Conservation (phyloP, 53 echinoderm and acorn worm species). For the Luidia sarsii region DNA sequence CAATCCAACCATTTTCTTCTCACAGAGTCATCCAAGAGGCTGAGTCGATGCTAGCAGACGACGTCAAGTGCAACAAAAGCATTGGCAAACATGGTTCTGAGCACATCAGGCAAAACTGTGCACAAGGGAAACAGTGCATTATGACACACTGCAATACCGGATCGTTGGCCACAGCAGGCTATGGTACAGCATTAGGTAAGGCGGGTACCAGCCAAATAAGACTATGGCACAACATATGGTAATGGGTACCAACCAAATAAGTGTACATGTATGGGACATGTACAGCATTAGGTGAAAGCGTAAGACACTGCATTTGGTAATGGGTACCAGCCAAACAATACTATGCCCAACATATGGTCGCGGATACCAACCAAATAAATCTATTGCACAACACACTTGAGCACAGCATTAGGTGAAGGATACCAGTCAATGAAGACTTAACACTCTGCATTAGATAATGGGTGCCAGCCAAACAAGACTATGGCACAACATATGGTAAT, state of each 20-base stretch:
- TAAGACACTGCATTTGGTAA: conserved; percentile 97
- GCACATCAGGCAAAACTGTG: conserved; percentile 62
- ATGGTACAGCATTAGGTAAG: conserved; percentile 94
- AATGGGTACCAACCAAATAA: conserved; percentile 64
- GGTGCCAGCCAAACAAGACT: conserved; percentile 42
- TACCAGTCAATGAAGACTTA: conserved; percentile 48
- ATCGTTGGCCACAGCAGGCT: conserved; percentile 90
- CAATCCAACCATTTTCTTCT: neutral
- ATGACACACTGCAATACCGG: conserved; percentile 98
- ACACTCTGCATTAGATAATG: conserved; percentile 81
- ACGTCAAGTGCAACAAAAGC: conserved; percentile 66
- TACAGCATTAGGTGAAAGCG: conserved; percentile 84
- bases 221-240: conserved; percentile 86
- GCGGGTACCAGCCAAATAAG: conserved; percentile 33
- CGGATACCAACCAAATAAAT: no score
- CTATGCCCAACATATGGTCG: conserved; percentile 19
- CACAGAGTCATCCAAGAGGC: conserved; percentile 76
- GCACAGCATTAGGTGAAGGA: conserved; percentile 77
- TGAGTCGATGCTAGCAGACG: conserved; percentile 75
- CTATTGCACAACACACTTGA: conserved; percentile 84
- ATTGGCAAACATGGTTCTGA: conserved; percentile 84
- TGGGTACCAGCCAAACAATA: conserved; percentile 5
- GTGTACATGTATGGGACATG: no score
- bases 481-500: conserved; percentile 84
- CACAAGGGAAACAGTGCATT: conserved; percentile 47